Conservation (phyloP, 2,888 invertebrate species). For the Acronicta alni region DNA sequence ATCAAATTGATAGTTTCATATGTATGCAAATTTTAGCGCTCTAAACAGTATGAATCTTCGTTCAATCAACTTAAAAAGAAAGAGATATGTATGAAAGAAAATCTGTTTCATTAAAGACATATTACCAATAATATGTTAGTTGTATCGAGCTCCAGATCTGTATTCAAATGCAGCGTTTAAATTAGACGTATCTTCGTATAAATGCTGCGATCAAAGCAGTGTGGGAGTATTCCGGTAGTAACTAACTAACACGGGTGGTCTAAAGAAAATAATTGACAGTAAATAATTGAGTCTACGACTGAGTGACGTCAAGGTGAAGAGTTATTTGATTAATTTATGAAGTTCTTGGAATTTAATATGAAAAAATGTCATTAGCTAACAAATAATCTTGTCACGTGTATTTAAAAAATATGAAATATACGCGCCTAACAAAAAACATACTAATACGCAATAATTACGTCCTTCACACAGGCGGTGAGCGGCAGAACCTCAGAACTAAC, state of each 20-base stretch:
- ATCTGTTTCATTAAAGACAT: conserved; percentile 31
- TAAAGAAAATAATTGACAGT: conserved; percentile 52
- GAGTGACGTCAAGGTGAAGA: conserved; percentile 51
- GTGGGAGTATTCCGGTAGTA: conserved; percentile 53
- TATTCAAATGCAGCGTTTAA: conserved; percentile 53
- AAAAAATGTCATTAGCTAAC: conserved; percentile 47
- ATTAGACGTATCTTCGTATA: conserved; percentile 56
- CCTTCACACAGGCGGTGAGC: background rate
- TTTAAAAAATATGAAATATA: conserved; percentile 38
- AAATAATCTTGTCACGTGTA: conserved; percentile 36
- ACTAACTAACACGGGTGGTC: conserved; percentile 50
- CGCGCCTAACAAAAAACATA: conserved; percentile 40
- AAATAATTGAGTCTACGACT: conserved; percentile 51
- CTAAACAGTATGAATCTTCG: conserved; percentile 17
- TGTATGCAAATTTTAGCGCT: conserved; percentile 35
- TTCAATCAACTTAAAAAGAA: conserved; percentile 26
- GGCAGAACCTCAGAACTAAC: conserved; percentile 16
- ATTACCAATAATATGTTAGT: conserved; percentile 50
- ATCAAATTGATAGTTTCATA: conserved; percentile 42
- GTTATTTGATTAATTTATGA: conserved; percentile 52
- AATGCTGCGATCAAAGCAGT: conserved; percentile 50
- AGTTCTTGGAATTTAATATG: conserved; percentile 25
- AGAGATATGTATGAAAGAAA: conserved; percentile 21
- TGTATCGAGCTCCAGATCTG: conserved; percentile 47
- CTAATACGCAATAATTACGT: conserved; percentile 32